Base-by-base conservation (phyloP, 2,113 vertebrate genomes). In the Vireo altiloquus region DNA sequence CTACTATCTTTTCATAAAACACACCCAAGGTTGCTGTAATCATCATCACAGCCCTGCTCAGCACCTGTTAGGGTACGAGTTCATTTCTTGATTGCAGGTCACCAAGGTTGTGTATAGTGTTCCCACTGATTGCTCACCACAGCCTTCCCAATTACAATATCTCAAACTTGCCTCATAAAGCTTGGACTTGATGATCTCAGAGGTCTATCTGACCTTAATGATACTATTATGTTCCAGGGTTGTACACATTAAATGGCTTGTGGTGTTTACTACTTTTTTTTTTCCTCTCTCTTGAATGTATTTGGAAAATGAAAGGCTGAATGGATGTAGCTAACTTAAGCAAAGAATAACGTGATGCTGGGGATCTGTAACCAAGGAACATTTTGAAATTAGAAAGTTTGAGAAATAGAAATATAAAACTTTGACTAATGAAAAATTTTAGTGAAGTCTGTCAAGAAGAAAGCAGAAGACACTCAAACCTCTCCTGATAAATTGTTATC, bases 81-180 rank as follows among this genome's bases (percentile, higher is more conserved):
- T 74, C 53, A 79, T 82, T 77, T 87, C n/a, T 63, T 87, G 15
- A 47, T 46, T 2, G 2, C 25, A 59, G 63, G 42, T 89, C 37
- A 35, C 42, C 40, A 7, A 69, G 39, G 12, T 47, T 66, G 33
- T 42, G 2, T 31, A 10, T n/a, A 17, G 10, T 59, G 47, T 35
- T 80, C 24, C 10, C 2, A 7, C 8, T 0, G 0, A 16, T 39
- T 2, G 5, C 35, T 90, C 23, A 24, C 23, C 46, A 19, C 7
- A 66, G 35, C 39, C 35, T 57, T 91, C 27, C 35, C 31, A 28
- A 12, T 77, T 77, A 33, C 15, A 27, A 1, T 25, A 25, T n/a
- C 72, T 89, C 4, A 1, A 4, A 40, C 30, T 39, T 65, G 25
- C 39, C 9, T 57, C 31, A 17, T 37, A 20, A 42, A 63, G 5